Conservation (phyloP, 1,140 invertebrate species). For the Musca domestica region DNA sequence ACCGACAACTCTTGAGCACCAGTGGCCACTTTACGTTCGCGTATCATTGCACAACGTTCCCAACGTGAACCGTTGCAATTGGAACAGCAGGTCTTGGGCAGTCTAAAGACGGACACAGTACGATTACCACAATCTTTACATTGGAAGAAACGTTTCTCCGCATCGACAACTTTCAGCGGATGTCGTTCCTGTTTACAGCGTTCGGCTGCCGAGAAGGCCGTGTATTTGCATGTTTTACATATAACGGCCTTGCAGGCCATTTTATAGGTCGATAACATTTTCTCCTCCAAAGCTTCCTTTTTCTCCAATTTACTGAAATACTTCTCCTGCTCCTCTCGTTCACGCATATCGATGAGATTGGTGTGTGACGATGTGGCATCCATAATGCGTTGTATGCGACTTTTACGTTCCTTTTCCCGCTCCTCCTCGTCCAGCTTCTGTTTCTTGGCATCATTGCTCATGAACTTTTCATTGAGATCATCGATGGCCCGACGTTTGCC, state of each 20-base stretch:
- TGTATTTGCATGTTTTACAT: constrained; percentile 88
- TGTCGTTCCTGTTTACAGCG: constrained; percentile 80
- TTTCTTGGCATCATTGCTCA: constrained; percentile 55
- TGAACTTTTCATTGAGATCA: constrained; percentile 54
- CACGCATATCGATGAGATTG: constrained; percentile 70
- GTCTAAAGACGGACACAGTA: constrained; percentile 71
- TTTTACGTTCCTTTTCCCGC: constrained; percentile 58
- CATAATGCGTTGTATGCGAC: constrained; percentile 76
- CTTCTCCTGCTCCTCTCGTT: constrained; percentile 74
- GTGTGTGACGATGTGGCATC: constrained; percentile 75
- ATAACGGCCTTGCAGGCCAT: constrained; percentile 81
- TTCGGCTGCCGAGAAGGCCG: constrained; percentile 78
- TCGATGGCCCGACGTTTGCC: constrained; percentile 59
- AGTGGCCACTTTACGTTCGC: constrained; percentile 63
- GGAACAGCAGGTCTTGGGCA: constrained; percentile 74
- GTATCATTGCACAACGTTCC: constrained; percentile 77
- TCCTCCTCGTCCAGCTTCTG: constrained; percentile 54
- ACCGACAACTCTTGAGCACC: constrained; percentile 62
- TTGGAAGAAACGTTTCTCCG: constrained; percentile 86
- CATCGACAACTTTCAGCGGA: constrained; percentile 71
- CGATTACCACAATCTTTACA: constrained; percentile 83
- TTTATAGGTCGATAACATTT: constrained; percentile 84
- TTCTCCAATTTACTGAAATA: constrained; percentile 87
- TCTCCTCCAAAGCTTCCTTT: constrained; percentile 89
- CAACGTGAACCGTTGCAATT: constrained; percentile 74